Evolutionary conservation across 2,888 invertebrate species (phyloP).

Genomic region (Tricholauxania praeusta): DNA sequence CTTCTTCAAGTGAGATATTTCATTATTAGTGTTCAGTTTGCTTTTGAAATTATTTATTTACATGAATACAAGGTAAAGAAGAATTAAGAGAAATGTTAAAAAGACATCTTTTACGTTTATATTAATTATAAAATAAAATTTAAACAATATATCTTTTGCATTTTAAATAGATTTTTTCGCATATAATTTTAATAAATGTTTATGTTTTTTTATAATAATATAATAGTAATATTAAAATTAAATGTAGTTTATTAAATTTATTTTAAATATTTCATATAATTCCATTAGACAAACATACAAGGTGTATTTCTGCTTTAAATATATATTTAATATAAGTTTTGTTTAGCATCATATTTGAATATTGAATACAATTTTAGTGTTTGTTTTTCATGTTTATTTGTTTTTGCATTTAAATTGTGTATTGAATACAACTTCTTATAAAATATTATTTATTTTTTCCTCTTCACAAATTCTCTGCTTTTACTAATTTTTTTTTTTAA

Average conservation of each 20-base stretch:
- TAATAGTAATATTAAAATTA: constrained; percentile 13
- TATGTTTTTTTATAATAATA: constrained; percentile 6
- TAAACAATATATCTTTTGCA: constrained; percentile 19
- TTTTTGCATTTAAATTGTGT: neutral
- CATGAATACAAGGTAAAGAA: constrained; percentile 30
- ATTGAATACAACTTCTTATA: constrained; percentile 30
- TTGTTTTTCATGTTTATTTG: constrained; percentile 11
- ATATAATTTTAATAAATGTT: constrained; percentile 3
- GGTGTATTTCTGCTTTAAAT: constrained; percentile 19
- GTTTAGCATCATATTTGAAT: constrained; percentile 21
- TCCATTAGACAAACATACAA: constrained; percentile 29
- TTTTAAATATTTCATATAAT: constrained; percentile 29
- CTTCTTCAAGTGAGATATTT: constrained; percentile 24
- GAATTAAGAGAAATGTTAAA: constrained; percentile 16
- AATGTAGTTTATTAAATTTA: constrained; percentile 16
- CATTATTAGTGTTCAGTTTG: constrained; percentile 17
- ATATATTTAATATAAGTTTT: constrained; percentile 29
- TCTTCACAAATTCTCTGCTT: constrained; percentile 27
- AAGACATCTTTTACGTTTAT: constrained; percentile 30
- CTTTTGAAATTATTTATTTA: constrained; percentile 34
- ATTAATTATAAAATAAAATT: constrained; percentile 23
- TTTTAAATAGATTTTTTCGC: constrained; percentile 12
- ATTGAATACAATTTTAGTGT: constrained; percentile 20
- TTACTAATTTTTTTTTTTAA: neutral
- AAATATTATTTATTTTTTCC: constrained; percentile 13